These are phyloP conservation scores for Bradypus variegatus DNA, from an alignment of 2,797 vertebrate genomes.

Conservation along the genomic window DNA sequence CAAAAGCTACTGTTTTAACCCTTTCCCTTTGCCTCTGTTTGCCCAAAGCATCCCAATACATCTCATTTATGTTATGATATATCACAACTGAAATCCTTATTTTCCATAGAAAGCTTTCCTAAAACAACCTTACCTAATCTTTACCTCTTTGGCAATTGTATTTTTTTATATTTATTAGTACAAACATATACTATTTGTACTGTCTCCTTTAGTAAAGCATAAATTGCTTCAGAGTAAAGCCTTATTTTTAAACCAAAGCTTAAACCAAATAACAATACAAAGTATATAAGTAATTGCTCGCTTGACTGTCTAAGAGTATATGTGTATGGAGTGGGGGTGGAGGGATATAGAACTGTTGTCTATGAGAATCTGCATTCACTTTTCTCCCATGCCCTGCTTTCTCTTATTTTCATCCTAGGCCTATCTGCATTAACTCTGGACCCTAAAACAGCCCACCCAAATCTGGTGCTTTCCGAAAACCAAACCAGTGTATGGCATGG, in stretches of 20 bases:
- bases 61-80: background rate
- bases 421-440: slow-evolving; percentile 73
- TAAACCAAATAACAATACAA: background rate
- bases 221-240: slow-evolving; percentile 9
- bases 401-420: slow-evolving; percentile 54
- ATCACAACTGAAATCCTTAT: slow-evolving; percentile 11
- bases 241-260: background rate
- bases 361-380: background rate
- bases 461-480: slow-evolving; percentile 65
- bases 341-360: background rate
- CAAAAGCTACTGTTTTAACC: background rate
- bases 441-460: slow-evolving; percentile 71
- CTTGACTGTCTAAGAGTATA: background rate
- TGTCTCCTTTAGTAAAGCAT: slow-evolving; percentile 16
- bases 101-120: background rate
- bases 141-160: background rate
- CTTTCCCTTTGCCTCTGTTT: background rate
- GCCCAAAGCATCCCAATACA: background rate
- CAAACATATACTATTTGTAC: slow-evolving; percentile 4
- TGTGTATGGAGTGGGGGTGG: no score
- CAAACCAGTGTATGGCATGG: slow-evolving; percentile 62
- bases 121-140: background rate
- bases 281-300: background rate
- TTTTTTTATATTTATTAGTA: background rate
- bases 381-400: slow-evolving; percentile 1